A percentile compares a stretch with the other conserved stretches of the same genome.
phyloP scores from a whole-genome alignment of 2,888 invertebrate species.

The Aplocera efformata region DNA sequence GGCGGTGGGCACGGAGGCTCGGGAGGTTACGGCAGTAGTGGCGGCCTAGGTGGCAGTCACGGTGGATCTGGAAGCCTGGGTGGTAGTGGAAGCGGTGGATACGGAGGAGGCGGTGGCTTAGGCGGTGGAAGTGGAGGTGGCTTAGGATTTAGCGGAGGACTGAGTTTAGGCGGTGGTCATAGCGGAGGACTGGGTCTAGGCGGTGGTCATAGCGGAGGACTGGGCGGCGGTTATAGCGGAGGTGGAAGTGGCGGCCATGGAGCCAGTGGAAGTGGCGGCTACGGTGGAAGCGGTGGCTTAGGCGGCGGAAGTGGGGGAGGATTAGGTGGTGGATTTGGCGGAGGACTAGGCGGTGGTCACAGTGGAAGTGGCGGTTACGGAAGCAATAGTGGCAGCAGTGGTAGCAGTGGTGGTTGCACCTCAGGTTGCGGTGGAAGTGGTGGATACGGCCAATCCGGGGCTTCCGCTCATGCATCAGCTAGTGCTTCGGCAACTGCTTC shows the following conservation, averaged over 20 bases:
- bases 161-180: constrained; percentile 3
- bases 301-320: constrained; percentile 6
- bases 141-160: constrained; percentile 6
- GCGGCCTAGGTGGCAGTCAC: constrained; percentile 13
- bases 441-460: constrained; percentile 38
- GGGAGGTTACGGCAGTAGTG: constrained; percentile 24
- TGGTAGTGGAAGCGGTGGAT: neutral
- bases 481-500: constrained; percentile 53
- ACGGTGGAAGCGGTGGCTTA: constrained; percentile 4
- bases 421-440: constrained; percentile 25
- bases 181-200: constrained; percentile 5
- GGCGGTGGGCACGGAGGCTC: constrained; percentile 34
- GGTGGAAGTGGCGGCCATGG: constrained; percentile 27
- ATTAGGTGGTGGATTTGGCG: neutral
- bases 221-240: neutral
- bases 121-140: constrained; percentile 27
- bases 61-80: neutral
- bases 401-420: constrained; percentile 13
- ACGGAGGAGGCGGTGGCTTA: neutral
- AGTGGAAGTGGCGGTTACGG: constrained; percentile 5
- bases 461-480: constrained; percentile 48
- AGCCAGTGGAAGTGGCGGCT: constrained; percentile 7
- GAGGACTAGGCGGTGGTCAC: constrained; percentile 7
- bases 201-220: neutral
- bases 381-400: constrained; percentile 9